Evolutionary conservation across 2,888 invertebrate species (phyloP).

Genomic region (Hemithea aestivaria): DNA sequence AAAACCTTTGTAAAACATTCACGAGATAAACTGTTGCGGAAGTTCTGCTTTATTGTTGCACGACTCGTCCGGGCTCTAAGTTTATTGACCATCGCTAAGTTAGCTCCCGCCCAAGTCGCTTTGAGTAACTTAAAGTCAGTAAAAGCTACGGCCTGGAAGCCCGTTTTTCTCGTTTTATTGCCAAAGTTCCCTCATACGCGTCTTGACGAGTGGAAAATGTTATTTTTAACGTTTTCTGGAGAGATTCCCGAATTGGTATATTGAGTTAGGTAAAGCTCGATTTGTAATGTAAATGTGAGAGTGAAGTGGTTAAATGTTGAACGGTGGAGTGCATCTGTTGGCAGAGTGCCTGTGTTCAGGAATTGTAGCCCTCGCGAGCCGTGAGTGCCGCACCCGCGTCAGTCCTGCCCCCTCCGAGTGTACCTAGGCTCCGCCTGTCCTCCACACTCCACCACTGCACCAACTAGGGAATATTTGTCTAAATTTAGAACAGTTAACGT

Average conservation of each 20-base stretch:
- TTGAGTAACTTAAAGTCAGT: slow-evolving; percentile 67
- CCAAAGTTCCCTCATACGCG: slow-evolving; percentile 70
- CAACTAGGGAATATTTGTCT: slow-evolving; percentile 46
- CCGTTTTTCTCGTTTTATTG: slow-evolving; percentile 69
- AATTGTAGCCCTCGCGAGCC: slow-evolving; percentile 40
- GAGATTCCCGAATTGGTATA: slow-evolving; percentile 21
- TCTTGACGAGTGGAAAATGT: slow-evolving; percentile 52
- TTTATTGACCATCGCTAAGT: slow-evolving; percentile 69
- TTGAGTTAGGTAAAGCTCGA: slow-evolving; percentile 22
- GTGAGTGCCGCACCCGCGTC: slow-evolving; percentile 28
- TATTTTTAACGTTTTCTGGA: slow-evolving; percentile 38
- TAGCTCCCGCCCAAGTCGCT: slow-evolving; percentile 56
- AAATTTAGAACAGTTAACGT: slow-evolving; percentile 47
- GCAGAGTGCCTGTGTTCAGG: slow-evolving; percentile 55
- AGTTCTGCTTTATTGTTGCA: slow-evolving; percentile 55
- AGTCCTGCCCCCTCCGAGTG: slow-evolving; percentile 28
- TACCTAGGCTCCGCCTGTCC: slow-evolving; percentile 36
- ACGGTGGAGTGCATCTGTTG: slow-evolving; percentile 49
- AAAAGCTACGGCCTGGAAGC: slow-evolving; percentile 61
- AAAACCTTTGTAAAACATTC: slow-evolving; percentile 42
- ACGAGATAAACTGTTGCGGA: slow-evolving; percentile 49
- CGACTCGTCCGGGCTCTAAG: slow-evolving; percentile 50
- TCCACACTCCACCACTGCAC: slow-evolving; percentile 27
- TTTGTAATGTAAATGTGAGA: slow-evolving; percentile 35
- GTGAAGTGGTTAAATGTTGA: slow-evolving; percentile 39